Percentiles rank a stretch among this genome's conserved stretches.
phyloP scores from a whole-genome alignment of 2,888 invertebrate genomes.

The Aspidiotus rigidus region DNA sequence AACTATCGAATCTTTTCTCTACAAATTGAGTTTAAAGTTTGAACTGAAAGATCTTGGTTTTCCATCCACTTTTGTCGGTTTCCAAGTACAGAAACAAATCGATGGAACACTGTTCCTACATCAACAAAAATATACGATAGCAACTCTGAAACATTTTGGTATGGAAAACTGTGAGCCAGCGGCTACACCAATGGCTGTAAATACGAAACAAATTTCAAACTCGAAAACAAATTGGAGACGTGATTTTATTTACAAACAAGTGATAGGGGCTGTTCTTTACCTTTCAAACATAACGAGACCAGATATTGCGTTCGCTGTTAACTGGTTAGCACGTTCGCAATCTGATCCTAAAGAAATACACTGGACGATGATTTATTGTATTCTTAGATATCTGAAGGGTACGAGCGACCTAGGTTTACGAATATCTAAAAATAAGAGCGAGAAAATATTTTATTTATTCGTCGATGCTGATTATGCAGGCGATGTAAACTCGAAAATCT shows the following conservation, averaged over 20 bases:
- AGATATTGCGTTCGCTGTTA: constrained; percentile 5
- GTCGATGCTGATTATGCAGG: constrained; percentile 8
- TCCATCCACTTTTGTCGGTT: neutral
- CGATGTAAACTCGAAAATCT: constrained; percentile 5
- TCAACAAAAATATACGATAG: neutral
- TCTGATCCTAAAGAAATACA: constrained; percentile 2
- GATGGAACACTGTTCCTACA: constrained; percentile 3
- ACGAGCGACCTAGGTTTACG: neutral
- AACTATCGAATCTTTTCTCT: neutral
- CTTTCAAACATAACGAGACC: neutral
- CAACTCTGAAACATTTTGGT: constrained; percentile 2
- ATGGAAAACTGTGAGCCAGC: neutral
- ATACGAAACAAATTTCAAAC: neutral
- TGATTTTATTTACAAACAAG: neutral
- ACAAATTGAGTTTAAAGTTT: neutral
- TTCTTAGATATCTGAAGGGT: constrained; percentile 3
- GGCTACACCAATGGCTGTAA: constrained; percentile 8
- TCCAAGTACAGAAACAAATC: neutral
- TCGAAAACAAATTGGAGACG: neutral
- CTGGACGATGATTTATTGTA: neutral
- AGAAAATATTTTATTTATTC: neutral
- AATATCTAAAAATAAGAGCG: neutral
- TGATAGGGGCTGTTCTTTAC: neutral
- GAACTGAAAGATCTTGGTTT: constrained; percentile 1
- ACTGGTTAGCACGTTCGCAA: neutral